phyloP scores from a whole-genome alignment of 2,113 vertebrate species.

The Rhineura floridana region DNA sequence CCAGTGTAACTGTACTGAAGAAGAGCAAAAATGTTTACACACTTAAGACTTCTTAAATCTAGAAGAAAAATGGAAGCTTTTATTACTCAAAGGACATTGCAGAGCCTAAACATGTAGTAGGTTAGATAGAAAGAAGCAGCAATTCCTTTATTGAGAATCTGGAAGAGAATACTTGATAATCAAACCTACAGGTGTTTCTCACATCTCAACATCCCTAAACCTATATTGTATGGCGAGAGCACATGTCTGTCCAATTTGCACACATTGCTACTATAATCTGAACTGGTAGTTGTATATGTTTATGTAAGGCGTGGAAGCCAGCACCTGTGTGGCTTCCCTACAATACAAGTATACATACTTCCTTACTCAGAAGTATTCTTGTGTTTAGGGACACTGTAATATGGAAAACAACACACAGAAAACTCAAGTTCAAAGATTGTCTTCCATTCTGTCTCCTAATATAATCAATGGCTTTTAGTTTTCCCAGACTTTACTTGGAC shows the following conservation, averaged over 20 bases:
- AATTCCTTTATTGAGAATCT: conserved; percentile 4
- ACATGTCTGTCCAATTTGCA: background rate
- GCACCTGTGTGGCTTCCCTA: background rate
- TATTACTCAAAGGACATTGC: conserved; percentile 14
- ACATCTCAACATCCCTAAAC: conserved; percentile 3
- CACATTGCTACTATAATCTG: background rate
- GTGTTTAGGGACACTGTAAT: background rate
- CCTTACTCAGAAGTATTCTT: background rate
- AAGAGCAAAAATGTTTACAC: background rate
- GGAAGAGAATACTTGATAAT: conserved; percentile 1
- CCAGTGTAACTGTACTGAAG: background rate
- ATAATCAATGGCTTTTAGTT: conserved; percentile 25
- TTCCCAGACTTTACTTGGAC: conserved; percentile 1
- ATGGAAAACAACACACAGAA: conserved; percentile 12
- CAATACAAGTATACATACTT: background rate
- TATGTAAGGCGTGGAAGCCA: background rate
- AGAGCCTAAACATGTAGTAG: background rate
- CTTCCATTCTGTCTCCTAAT: conserved; percentile 29
- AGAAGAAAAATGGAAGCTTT: conserved; percentile 12
- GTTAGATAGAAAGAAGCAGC: conserved; percentile 10
- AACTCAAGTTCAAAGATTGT: conserved; percentile 14
- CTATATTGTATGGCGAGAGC: background rate
- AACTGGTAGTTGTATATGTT: background rate
- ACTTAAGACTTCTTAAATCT: background rate
- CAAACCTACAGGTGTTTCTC: conserved; percentile 9